Conservation (phyloP, 2,797 vertebrate genomes). For the Diplodus sargus region DNA sequence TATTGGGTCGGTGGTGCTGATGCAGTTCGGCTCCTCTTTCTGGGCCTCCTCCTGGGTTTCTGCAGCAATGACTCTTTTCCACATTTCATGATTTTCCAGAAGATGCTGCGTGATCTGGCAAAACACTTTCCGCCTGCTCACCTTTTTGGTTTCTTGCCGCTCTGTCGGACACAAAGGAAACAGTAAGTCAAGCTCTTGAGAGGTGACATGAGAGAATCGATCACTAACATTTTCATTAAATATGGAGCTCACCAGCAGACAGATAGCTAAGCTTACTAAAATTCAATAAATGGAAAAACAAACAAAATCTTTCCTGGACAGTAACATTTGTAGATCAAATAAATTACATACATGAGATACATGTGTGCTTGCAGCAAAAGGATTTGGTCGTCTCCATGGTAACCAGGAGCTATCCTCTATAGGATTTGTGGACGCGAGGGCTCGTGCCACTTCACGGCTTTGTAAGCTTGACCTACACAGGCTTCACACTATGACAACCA, state of each 20-base stretch:
- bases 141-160: constrained; percentile 78
- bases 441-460: no score
- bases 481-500: no score
- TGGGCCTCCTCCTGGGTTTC: constrained; percentile 84
- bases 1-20: constrained; percentile 88
- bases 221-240: not conserved
- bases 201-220: not conserved
- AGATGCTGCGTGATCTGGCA: constrained; percentile 97
- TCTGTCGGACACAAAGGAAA: constrained; percentile 69
- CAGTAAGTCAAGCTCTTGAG: constrained; percentile 9
- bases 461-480: no score
- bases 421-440: no score
- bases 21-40: constrained; percentile 77
- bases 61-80: constrained; percentile 93
- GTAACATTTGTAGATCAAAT: no score
- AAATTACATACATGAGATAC: no score
- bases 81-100: constrained; percentile 97
- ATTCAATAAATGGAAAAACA: no score
- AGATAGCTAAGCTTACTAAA: not conserved
- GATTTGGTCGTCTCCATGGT: no score
- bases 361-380: no score
- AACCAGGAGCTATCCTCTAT: no score
- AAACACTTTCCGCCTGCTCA: constrained; percentile 89
- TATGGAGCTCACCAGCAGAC: not conserved
- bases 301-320: no score